Base-by-base conservation (phyloP, 2,888 invertebrate genomes). In the Drosophila aldrichi region DNA sequence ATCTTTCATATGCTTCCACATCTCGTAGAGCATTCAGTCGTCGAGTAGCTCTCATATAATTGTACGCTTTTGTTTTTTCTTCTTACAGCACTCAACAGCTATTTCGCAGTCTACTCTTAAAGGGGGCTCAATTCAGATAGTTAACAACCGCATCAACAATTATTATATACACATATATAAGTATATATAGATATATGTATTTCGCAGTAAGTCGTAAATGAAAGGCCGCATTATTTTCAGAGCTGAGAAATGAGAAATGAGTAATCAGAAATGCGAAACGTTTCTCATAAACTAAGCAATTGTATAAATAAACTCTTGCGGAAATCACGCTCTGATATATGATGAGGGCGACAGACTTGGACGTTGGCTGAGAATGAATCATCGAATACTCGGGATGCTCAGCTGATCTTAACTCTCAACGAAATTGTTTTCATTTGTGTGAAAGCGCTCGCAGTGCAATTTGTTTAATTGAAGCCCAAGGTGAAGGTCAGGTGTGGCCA, bases 391-490 rank as follows among this genome's bases (percentile, higher is more conserved):
- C 29, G 36, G 43, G 58, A 44, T 18, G 2, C 64, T 71, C 89
- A 76, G 89, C 79, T 86, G 81, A 83, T 78, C 71, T 81, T 41
- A 61, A 56, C 40, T 73, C 57, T 79, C 57, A 75, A 49, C 57
- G 18, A 79, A 71, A 79, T 77, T 71, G 71, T 84, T 82, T 84
- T 82, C 71, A 83, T 81, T 88, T 77, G n/a, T 63, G 49, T 79
- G 54, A 88, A 76, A 83, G 86, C 81, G 70, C 58, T 68, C 58
- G 69, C 70, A 66, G 57, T 60, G 77, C 89, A 79, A 87, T 84
- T 79, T 84, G 71, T 79, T 79, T 84, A 87, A 87, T 87, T 85
- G 85, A 71, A 82, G 66, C 58, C 70, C 85, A 89, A 89, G 88
- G 89, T 85, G 89, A 89, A 85, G 85, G 89, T 85, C 89, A 32